Evolutionary conservation across 2,797 vertebrate species (phyloP).

Genomic region (Sebastes wilsoni): DNA sequence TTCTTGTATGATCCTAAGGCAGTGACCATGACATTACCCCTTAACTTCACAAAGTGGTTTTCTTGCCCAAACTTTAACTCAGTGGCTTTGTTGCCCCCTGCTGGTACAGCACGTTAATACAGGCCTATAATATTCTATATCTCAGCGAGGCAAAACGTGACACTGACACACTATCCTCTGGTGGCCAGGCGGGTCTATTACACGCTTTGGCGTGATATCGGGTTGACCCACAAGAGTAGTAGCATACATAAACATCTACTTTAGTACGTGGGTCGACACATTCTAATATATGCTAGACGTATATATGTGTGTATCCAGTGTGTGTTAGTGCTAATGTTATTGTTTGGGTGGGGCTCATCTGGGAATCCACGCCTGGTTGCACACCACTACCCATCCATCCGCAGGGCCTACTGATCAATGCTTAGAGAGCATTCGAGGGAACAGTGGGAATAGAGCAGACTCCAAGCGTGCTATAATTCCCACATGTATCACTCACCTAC

Average conservation of each 20-base stretch:
- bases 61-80: too few relatives aligned
- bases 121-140: too few relatives aligned
- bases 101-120: too few relatives aligned
- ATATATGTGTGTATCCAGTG: not conserved
- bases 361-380: constrained; percentile 58
- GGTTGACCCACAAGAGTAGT: not conserved
- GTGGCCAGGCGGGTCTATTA: too few relatives aligned
- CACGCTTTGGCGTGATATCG: too few relatives aligned
- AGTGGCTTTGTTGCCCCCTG: too few relatives aligned
- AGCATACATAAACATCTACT: not conserved
- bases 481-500: constrained; percentile 40
- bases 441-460: constrained; percentile 21
- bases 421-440: constrained; percentile 42
- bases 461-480: constrained; percentile 11
- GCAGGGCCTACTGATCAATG: constrained; percentile 48
- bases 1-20: too few relatives aligned
- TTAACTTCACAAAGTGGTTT: too few relatives aligned
- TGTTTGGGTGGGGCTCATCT: constrained; percentile 32
- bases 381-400: constrained; percentile 47
- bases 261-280: constrained; percentile 1
- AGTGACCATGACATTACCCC: too few relatives aligned
- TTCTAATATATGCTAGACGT: not conserved
- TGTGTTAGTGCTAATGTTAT: constrained; percentile 22
- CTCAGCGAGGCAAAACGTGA: too few relatives aligned
- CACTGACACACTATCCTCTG: too few relatives aligned